phyloP scores from a whole-genome alignment of 2,113 vertebrate genomes.

The Nerophis lumbriciformis region DNA sequence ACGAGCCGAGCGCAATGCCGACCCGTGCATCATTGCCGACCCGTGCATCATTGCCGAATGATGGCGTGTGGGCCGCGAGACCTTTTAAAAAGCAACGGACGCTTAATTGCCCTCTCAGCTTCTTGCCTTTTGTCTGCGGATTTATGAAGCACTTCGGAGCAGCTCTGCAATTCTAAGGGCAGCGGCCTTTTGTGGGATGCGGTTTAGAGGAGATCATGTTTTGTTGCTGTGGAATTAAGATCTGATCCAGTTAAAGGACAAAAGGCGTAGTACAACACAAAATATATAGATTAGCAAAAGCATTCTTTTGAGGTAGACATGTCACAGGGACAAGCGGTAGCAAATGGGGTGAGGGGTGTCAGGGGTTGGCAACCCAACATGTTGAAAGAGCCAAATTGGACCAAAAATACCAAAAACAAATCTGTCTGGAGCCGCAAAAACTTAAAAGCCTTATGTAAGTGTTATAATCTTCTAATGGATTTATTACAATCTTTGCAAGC shows the following conservation, averaged over 20 bases:
- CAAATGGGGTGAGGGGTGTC: too few species aligned
- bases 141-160: constrained; percentile 62
- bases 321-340: too few species aligned
- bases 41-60: constrained; percentile 55
- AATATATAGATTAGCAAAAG: too few species aligned
- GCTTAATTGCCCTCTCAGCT: constrained; percentile 60
- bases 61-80: constrained; percentile 57
- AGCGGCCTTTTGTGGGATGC: constrained; percentile 48
- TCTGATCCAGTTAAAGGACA: constrained; percentile 10
- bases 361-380: too few species aligned
- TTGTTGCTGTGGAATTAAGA: constrained; percentile 24
- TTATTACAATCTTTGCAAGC: too few species aligned
- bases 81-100: constrained; percentile 56
- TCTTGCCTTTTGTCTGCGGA: constrained; percentile 65
- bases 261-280: neutral
- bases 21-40: constrained; percentile 51
- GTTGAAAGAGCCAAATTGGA: too few species aligned
- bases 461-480: too few species aligned
- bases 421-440: too few species aligned
- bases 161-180: constrained; percentile 50
- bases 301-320: too few species aligned
- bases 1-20: constrained; percentile 65
- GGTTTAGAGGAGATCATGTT: constrained; percentile 41
- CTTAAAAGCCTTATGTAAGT: too few species aligned
- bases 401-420: too few species aligned